Evolutionary conservation across 2,888 invertebrate genomes (phyloP).

Genomic region (Drosophila kuntzei): DNA sequence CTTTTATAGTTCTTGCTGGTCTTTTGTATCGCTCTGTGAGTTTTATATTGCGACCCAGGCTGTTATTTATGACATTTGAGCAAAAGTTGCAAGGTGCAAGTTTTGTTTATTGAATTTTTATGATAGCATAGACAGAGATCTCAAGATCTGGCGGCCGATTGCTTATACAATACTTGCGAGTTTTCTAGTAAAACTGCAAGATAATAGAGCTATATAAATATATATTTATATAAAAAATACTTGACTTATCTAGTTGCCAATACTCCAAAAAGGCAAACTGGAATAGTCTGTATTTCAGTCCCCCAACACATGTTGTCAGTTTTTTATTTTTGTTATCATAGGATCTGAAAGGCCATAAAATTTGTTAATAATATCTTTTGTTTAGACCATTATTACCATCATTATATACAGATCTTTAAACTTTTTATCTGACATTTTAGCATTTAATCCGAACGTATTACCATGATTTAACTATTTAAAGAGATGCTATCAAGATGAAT

Average conservation of each 20-base stretch:
- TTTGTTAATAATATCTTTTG: constrained; percentile 54
- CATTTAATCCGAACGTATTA: constrained; percentile 43
- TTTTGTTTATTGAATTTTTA: constrained; percentile 76
- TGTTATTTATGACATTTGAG: constrained; percentile 74
- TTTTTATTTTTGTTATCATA: constrained; percentile 24
- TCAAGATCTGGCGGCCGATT: constrained; percentile 17
- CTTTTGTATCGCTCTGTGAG: constrained; percentile 60
- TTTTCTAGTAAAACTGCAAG: constrained; percentile 17
- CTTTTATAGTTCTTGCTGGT: constrained; percentile 65
- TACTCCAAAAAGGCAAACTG: constrained; percentile 21
- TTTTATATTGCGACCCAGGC: constrained; percentile 58
- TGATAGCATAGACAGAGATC: constrained; percentile 51
- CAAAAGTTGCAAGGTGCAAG: constrained; percentile 81
- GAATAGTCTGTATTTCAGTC: neutral
- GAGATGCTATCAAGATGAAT: constrained; percentile 20
- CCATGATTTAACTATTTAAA: constrained; percentile 21
- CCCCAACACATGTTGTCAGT: neutral
- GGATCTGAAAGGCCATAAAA: constrained; percentile 43
- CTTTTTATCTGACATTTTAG: constrained; percentile 40
- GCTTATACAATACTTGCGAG: constrained; percentile 32
- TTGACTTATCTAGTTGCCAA: constrained; percentile 32
- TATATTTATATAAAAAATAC: constrained; percentile 15
- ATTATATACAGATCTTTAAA: constrained; percentile 38
- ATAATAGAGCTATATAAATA: constrained; percentile 26
- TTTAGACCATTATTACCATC: constrained; percentile 29